These are phyloP conservation scores for Orientallactaga bullata DNA, from an alignment of 2,113 vertebrate species.

Conservation along the genomic window DNA sequence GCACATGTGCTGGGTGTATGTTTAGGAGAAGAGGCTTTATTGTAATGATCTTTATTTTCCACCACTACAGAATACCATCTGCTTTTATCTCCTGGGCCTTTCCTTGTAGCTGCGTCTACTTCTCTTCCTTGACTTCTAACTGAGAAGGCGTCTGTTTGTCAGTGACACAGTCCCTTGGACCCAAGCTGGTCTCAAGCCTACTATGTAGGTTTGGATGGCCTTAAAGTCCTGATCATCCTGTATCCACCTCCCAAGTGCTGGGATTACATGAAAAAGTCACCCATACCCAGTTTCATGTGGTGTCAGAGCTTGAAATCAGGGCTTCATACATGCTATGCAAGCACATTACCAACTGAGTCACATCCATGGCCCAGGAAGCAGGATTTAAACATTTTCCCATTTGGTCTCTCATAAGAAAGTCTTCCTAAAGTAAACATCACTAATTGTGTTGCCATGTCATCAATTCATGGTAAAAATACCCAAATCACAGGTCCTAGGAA, in stretches of 20 bases:
- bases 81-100: background rate
- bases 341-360: too few species aligned
- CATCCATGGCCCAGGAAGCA: background rate
- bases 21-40: background rate
- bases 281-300: too few species aligned
- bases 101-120: background rate
- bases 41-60: background rate
- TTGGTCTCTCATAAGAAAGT: background rate
- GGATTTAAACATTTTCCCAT: background rate
- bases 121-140: background rate
- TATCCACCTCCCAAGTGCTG: too few species aligned
- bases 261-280: too few species aligned
- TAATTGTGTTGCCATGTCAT: background rate
- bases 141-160: too few species aligned
- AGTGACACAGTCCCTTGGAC: too few species aligned
- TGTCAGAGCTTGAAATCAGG: too few species aligned
- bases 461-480: slow-evolving; percentile 9
- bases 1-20: background rate
- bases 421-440: background rate
- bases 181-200: too few species aligned
- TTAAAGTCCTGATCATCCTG: too few species aligned
- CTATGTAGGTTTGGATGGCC: too few species aligned
- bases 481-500: background rate
- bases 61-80: background rate
- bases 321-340: too few species aligned